Conservation (phyloP, 2,888 invertebrate genomes). For the Pandemis cinnamomeana region DNA sequence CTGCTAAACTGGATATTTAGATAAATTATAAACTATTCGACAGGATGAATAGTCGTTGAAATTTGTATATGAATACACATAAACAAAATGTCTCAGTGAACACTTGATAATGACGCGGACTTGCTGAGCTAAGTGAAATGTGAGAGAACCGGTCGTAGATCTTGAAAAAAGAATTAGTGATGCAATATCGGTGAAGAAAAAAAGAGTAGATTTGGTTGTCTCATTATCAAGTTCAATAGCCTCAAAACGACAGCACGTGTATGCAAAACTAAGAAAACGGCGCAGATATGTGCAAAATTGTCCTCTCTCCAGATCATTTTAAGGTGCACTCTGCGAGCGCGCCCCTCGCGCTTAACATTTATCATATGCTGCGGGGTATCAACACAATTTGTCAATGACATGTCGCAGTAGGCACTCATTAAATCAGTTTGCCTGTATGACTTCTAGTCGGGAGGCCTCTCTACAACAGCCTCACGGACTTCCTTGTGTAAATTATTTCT, state of each 20-base stretch:
- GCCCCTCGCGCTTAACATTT: conserved; percentile 63
- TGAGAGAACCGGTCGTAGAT: conserved; percentile 47
- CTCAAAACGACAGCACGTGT: conserved; percentile 80
- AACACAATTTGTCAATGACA: conserved; percentile 79
- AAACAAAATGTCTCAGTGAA: conserved; percentile 21
- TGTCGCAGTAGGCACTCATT: conserved; percentile 48
- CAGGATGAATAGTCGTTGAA: conserved; percentile 24
- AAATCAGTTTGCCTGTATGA: conserved; percentile 31
- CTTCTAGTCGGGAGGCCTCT: conserved; percentile 32
- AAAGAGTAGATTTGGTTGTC: conserved; percentile 74
- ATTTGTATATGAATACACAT: conserved; percentile 11
- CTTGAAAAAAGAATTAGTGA: conserved; percentile 67
- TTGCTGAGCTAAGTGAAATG: conserved; percentile 44
- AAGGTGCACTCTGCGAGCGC: conserved; percentile 74
- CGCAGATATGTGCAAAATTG: conserved; percentile 68
- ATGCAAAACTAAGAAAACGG: conserved; percentile 75
- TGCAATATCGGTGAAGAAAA: conserved; percentile 73
- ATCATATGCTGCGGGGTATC: conserved; percentile 73
- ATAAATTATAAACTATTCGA: conserved; percentile 49
- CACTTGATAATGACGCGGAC: conserved; percentile 12
- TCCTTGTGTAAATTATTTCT: conserved; percentile 50
- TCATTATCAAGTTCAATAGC: conserved; percentile 84
- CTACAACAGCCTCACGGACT: conserved; percentile 45
- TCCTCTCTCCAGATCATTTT: conserved; percentile 64
- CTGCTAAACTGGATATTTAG: conserved; percentile 66